Conservation (phyloP, 2,113 vertebrate genomes). For the Vicugna pacos region DNA sequence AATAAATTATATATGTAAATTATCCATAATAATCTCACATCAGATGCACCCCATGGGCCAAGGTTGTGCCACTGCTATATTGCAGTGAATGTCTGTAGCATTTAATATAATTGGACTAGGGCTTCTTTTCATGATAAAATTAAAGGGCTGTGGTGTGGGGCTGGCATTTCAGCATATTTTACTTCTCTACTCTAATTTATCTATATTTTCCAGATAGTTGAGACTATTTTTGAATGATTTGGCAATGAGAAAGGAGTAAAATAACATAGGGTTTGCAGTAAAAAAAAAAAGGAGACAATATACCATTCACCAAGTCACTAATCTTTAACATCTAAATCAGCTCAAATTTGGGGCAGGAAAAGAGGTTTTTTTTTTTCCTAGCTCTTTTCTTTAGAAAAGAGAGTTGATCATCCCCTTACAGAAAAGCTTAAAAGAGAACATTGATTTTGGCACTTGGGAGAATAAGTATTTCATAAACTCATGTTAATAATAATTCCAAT, state of each 20-base stretch:
- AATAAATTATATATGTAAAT: background rate
- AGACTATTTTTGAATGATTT: background rate
- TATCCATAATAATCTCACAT: background rate
- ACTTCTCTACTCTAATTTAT: background rate
- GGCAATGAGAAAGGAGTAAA: background rate
- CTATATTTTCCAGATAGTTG: constrained; percentile 14
- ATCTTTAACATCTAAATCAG: background rate
- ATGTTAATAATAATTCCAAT: background rate
- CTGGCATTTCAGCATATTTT: background rate
- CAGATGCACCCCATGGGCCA: background rate
- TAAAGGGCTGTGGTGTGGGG: background rate
- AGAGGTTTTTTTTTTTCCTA: background rate
- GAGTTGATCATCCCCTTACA: background rate
- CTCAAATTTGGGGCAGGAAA: background rate
- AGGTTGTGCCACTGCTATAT: background rate
- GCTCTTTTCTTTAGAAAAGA: background rate
- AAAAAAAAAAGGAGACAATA: background rate
- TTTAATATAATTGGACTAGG: background rate
- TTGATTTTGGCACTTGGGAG: constrained; percentile 26
- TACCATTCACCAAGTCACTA: background rate
- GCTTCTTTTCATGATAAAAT: constrained; percentile 18
- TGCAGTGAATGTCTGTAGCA: background rate
- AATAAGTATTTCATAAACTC: background rate
- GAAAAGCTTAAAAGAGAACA: background rate
- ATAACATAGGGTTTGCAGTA: background rate